Evolutionary conservation across 1,140 invertebrate genomes (phyloP).

Genomic region (Drosophila malerkotliana): DNA sequence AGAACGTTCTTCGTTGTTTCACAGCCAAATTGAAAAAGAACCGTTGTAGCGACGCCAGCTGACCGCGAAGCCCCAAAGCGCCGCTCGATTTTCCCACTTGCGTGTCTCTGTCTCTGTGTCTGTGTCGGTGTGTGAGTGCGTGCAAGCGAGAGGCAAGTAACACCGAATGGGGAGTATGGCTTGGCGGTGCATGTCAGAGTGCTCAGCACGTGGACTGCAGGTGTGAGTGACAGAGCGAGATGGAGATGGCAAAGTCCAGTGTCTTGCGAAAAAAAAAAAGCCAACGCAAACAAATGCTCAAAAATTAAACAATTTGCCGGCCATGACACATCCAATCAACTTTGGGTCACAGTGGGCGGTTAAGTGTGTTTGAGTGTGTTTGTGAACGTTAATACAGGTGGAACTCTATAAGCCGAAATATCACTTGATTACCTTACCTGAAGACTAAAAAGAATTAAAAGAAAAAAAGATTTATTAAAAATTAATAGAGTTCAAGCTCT

Average conservation of each 20-base stretch:
- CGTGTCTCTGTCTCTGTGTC: slow-evolving; percentile 9
- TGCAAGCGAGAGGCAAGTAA: no score
- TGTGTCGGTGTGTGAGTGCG: neutral
- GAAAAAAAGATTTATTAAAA: no score
- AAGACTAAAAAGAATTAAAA: no score
- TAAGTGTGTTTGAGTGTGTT: slow-evolving; percentile 21
- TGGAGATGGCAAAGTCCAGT: slow-evolving; percentile 25
- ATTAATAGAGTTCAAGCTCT: no score
- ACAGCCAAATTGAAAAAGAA: slow-evolving; percentile 80
- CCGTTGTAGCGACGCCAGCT: slow-evolving; percentile 64
- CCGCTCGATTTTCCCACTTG: slow-evolving; percentile 16
- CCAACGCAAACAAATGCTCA: slow-evolving; percentile 41
- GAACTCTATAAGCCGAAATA: slow-evolving; percentile 2
- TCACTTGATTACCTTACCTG: no score
- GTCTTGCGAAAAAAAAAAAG: slow-evolving; percentile 33
- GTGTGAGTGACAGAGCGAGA: slow-evolving; percentile 18
- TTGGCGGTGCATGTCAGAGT: slow-evolving; percentile 25
- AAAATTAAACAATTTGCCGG: slow-evolving; percentile 53
- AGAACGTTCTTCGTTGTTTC: slow-evolving; percentile 73
- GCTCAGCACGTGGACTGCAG: slow-evolving; percentile 42
- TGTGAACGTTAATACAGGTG: slow-evolving; percentile 30
- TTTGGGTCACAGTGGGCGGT: slow-evolving; percentile 44
- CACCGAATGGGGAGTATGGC: neutral
- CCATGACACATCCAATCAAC: slow-evolving; percentile 55
- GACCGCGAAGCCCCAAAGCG: slow-evolving; percentile 48